A percentile compares a stretch with the other conserved stretches of the same genome.
These are phyloP conservation scores for Uropetala carovei DNA, from an alignment of 2,888 invertebrate species.

Conservation along the genomic window DNA sequence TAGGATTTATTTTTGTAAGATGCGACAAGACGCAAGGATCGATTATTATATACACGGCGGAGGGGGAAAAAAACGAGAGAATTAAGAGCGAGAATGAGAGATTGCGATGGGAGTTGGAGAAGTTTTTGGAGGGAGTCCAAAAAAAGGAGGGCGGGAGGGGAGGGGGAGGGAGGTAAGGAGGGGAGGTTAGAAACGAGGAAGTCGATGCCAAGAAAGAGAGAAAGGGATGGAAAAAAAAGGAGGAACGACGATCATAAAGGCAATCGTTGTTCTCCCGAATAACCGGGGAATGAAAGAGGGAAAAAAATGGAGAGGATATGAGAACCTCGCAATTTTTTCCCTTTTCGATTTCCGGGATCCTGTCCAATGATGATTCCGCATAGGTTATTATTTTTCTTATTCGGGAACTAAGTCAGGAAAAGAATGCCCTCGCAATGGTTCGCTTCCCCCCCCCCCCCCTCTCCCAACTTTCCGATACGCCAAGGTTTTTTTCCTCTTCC, in stretches of 20 bases:
- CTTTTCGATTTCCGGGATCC: slow-evolving; percentile 44
- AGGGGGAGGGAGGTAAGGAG: too few species aligned
- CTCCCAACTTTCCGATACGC: background rate
- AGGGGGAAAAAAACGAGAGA: too few species aligned
- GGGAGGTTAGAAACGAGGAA: too few species aligned
- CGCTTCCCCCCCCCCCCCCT: background rate
- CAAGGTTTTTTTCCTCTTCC: background rate
- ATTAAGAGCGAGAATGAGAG: too few species aligned
- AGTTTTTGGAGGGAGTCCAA: too few species aligned
- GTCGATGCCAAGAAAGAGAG: too few species aligned
- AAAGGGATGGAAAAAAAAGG: background rate
- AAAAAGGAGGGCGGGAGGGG: too few species aligned
- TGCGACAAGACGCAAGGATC: too few species aligned
- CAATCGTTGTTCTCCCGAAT: background rate
- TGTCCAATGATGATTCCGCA: slow-evolving; percentile 9
- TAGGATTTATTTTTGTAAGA: too few species aligned
- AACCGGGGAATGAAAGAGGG: background rate
- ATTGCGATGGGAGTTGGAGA: too few species aligned
- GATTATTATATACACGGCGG: too few species aligned
- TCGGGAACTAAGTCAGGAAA: background rate
- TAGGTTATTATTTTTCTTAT: slow-evolving; percentile 41
- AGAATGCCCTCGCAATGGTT: background rate
- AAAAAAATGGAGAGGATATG: background rate
- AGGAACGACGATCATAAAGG: background rate
- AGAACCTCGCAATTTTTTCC: background rate